Conservation (phyloP, 1,140 invertebrate species). For the Diabrotica virgifera region DNA sequence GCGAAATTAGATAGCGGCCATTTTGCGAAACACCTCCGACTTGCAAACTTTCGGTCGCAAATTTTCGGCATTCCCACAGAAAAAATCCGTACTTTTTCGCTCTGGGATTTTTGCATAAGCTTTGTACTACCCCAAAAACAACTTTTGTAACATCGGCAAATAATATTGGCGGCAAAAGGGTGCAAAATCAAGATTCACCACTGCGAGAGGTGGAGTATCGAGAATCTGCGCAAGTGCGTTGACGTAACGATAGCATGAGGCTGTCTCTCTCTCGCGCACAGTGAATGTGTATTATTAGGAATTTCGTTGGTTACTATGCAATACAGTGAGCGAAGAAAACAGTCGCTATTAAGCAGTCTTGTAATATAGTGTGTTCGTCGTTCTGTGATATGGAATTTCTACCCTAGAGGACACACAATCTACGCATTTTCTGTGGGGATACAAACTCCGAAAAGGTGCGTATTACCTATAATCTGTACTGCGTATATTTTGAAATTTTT, state of each 20-base stretch:
- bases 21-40: conserved; percentile 38
- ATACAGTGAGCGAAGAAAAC: conserved; percentile 34
- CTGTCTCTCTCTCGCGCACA: conserved; percentile 24
- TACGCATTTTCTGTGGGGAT: not conserved
- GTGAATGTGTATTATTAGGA: conserved; percentile 20
- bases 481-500: not conserved
- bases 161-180: conserved; percentile 26
- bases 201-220: conserved; percentile 22
- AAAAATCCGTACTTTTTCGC: conserved; percentile 28
- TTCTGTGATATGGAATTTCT: conserved; percentile 12
- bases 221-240: conserved; percentile 35
- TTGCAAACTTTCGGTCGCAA: conserved; percentile 22
- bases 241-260: conserved; percentile 26
- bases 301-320: conserved; percentile 40
- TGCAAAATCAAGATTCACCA: conserved; percentile 26
- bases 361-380: conserved; percentile 12
- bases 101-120: conserved; percentile 22
- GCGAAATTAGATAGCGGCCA: conserved; percentile 34
- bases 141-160: conserved; percentile 8
- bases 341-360: conserved; percentile 28
- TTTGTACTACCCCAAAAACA: not conserved
- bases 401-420: not conserved
- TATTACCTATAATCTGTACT: not conserved
- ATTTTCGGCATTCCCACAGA: conserved; percentile 24
- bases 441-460: not conserved